Evolutionary conservation across 2,113 vertebrate species (phyloP).

Genomic region (Elaphurus davidianus): DNA sequence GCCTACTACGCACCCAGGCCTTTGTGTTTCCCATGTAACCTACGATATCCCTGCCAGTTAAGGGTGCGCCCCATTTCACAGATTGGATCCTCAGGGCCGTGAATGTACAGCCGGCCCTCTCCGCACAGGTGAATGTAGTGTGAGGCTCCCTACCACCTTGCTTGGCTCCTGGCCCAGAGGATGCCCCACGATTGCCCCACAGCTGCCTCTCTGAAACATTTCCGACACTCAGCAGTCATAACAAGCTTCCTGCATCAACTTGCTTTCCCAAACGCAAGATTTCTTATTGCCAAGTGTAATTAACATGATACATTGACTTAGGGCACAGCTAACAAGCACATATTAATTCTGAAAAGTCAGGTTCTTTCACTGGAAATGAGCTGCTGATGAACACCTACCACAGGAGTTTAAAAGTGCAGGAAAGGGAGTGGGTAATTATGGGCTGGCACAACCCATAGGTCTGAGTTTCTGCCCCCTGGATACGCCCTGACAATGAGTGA

Average conservation of each 20-base stretch:
- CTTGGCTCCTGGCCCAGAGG: slow-evolving; percentile 6
- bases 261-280: slow-evolving; percentile 33
- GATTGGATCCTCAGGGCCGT: not conserved
- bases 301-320: slow-evolving; percentile 70
- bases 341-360: slow-evolving; percentile 75
- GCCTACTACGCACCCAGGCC: no score
- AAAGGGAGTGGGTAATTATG: slow-evolving; percentile 71
- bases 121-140: fast-evolving
- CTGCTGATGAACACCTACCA: slow-evolving; percentile 66
- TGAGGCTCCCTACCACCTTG: not conserved
- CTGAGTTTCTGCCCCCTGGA: slow-evolving; percentile 54
- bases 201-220: slow-evolving; percentile 56
- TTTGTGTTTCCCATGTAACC: not conserved
- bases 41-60: no score
- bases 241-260: slow-evolving; percentile 70
- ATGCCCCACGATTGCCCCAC: slow-evolving; percentile 37
- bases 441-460: slow-evolving; percentile 41
- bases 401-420: slow-evolving; percentile 73
- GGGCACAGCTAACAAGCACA: slow-evolving; percentile 67
- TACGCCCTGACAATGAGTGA: slow-evolving; percentile 64
- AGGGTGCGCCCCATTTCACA: not conserved
- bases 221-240: slow-evolving; percentile 68
- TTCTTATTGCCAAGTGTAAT: slow-evolving; percentile 72
- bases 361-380: slow-evolving; percentile 61
- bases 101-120: fast-evolving